phyloP scores from a whole-genome alignment of 2,797 vertebrate genomes.

The Notolepis coatsorum region DNA sequence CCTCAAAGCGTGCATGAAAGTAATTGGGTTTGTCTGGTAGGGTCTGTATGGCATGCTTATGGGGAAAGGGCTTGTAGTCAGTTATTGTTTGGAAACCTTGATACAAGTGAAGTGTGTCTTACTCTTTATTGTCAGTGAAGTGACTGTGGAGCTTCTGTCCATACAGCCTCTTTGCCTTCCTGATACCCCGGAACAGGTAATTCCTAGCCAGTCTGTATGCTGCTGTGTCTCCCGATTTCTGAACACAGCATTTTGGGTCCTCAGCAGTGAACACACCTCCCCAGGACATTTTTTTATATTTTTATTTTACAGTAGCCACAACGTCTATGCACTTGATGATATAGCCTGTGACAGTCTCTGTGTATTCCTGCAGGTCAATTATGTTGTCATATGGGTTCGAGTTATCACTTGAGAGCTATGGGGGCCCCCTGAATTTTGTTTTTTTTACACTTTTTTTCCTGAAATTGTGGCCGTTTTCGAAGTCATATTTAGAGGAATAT shows the following conservation, averaged over 20 bases:
- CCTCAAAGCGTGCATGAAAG: background rate
- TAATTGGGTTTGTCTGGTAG: background rate
- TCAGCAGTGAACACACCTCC: background rate
- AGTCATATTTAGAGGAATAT: too few relatives aligned
- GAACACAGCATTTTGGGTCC: background rate
- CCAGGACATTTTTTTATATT: background rate
- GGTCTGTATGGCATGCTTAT: too few relatives aligned
- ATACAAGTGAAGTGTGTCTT: too few relatives aligned
- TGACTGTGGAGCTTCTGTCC: background rate
- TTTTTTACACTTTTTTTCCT: too few relatives aligned
- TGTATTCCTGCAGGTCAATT: background rate
- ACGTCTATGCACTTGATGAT: background rate
- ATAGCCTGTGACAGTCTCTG: background rate
- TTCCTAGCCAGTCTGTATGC: background rate
- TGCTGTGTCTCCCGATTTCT: background rate
- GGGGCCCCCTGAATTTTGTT: too few relatives aligned
- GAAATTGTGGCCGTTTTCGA: too few relatives aligned
- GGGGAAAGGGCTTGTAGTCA: too few relatives aligned
- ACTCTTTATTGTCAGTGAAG: background rate
- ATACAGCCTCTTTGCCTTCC: background rate
- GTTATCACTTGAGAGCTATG: too few relatives aligned
- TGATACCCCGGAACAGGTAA: background rate
- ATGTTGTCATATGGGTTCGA: background rate
- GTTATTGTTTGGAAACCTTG: too few relatives aligned
- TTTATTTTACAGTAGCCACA: background rate